These are phyloP conservation scores for Papilio polyxenes DNA, from an alignment of 1,140 invertebrate species.

Conservation along the genomic window DNA sequence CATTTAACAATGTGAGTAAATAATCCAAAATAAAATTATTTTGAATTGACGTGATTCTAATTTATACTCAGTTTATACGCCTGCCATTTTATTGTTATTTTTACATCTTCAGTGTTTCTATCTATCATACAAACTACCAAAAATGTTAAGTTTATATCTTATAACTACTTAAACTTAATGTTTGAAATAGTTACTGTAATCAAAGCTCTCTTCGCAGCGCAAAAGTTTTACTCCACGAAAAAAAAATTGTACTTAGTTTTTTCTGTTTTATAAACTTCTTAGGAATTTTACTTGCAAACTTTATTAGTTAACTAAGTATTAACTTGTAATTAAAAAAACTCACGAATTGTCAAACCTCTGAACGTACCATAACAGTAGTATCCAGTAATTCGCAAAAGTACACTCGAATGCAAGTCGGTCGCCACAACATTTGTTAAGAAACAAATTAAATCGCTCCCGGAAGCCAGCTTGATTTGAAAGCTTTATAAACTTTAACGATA, in stretches of 20 bases:
- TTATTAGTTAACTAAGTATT: not conserved
- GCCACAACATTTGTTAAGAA: not conserved
- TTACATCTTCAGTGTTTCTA: too few species aligned
- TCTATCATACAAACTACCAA: too few species aligned
- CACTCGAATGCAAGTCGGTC: not conserved
- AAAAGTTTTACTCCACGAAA: not conserved
- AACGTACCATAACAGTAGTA: not conserved
- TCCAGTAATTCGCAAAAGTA: not conserved
- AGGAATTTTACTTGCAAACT: not conserved
- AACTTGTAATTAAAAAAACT: not conserved
- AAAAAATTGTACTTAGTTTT: not conserved
- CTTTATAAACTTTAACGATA: conserved; percentile 18
- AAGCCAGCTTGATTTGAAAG: conserved; percentile 9
- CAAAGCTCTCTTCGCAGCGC: not conserved
- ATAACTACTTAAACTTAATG: not conserved
- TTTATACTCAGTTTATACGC: too few species aligned
- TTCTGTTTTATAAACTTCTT: not conserved
- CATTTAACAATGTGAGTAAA: too few species aligned
- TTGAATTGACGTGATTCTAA: too few species aligned
- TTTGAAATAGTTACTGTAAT: not conserved
- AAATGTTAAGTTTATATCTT: not conserved
- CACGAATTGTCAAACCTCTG: not conserved
- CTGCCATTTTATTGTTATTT: too few species aligned
- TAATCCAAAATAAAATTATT: too few species aligned
- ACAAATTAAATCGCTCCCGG: conserved; percentile 15